Evolutionary conservation across 2,113 vertebrate genomes (phyloP).

Genomic region (Phylloscopus trochiloides): DNA sequence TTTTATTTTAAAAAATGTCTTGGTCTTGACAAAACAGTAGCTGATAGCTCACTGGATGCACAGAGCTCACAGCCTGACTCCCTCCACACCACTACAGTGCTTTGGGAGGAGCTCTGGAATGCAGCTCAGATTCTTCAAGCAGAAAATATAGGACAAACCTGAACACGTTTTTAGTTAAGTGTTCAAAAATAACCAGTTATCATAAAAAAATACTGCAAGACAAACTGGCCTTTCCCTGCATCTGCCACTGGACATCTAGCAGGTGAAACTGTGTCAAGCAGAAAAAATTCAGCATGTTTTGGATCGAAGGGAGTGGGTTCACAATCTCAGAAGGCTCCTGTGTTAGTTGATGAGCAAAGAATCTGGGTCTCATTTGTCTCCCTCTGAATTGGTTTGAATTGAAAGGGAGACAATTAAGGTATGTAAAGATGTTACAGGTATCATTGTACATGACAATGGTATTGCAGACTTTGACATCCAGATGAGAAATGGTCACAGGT

Average conservation of each 20-base stretch:
- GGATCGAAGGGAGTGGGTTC: not conserved
- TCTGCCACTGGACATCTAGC: not conserved
- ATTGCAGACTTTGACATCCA: not conserved
- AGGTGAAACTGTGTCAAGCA: not conserved
- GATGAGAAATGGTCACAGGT: not conserved
- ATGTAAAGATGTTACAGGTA: not conserved
- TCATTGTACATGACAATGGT: not conserved
- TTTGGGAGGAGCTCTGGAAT: not conserved
- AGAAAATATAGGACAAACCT: not conserved
- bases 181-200: not conserved
- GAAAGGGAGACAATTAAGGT: not conserved
- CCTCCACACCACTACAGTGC: not conserved
- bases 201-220: not conserved
- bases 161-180: not conserved
- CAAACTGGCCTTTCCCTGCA: not conserved
- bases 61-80: accelerated
- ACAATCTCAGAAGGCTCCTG: not conserved
- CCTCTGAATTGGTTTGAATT: not conserved
- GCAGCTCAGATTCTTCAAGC: not conserved
- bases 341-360: not conserved
- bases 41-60: not conserved
- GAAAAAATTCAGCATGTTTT: not conserved
- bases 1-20: not conserved
- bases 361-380: not conserved
- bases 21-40: not conserved